These are phyloP conservation scores for Leptinotarsa tumamoca DNA, from an alignment of 2,888 invertebrate genomes.

Conservation along the genomic window DNA sequence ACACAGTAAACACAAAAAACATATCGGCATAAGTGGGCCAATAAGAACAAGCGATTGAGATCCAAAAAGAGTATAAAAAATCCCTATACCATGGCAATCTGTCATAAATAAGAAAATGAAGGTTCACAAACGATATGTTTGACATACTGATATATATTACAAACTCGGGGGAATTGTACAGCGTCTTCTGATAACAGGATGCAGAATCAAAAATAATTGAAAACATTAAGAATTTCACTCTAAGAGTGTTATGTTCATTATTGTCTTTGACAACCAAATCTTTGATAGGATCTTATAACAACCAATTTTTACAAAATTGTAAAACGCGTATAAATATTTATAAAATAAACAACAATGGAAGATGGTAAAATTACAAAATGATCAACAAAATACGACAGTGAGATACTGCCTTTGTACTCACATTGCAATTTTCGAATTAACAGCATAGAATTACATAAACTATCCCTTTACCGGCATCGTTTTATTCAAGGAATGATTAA, in stretches of 20 bases:
- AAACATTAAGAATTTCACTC: not conserved
- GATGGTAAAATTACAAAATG: conserved; percentile 58
- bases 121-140: conserved; percentile 45
- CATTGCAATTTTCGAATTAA: conserved; percentile 51
- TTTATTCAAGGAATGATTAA: not conserved
- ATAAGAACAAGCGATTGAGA: conserved; percentile 60
- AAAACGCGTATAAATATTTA: conserved; percentile 59
- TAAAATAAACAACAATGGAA: conserved; percentile 63
- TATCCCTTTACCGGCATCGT: conserved; percentile 17
- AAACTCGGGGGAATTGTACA: conserved; percentile 27
- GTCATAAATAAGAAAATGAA: conserved; percentile 52
- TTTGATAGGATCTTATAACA: conserved; percentile 19
- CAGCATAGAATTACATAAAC: conserved; percentile 30
- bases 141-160: conserved; percentile 42
- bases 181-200: not conserved
- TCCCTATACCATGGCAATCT: conserved; percentile 65
- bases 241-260: not conserved
- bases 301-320: conserved; percentile 43
- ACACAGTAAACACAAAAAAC: conserved; percentile 50
- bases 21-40: conserved; percentile 54
- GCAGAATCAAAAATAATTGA: not conserved
- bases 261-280: not conserved
- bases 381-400: conserved; percentile 49
- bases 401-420: conserved; percentile 57
- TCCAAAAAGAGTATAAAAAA: conserved; percentile 60